A percentile compares a stretch with the other conserved stretches of the same genome.
Evolutionary conservation across 1,140 invertebrate species (phyloP).

Genomic region (Zaprionus camerounensis): DNA sequence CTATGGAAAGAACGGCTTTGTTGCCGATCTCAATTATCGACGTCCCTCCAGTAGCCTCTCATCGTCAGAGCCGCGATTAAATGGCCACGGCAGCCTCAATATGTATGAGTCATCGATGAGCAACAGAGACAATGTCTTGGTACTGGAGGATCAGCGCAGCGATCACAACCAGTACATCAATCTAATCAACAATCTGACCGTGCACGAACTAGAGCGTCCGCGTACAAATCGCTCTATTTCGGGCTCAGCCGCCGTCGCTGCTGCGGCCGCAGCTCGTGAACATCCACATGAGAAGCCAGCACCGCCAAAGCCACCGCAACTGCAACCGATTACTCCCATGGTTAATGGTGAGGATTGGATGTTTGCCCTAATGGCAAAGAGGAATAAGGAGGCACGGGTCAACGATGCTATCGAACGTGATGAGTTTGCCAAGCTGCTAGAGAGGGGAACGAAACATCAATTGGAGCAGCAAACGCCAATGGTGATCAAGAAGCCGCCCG

Average conservation of each 20-base stretch:
- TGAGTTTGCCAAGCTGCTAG: slow-evolving; percentile 31
- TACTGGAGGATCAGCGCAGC: slow-evolving; percentile 38
- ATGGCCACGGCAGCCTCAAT: slow-evolving; percentile 23
- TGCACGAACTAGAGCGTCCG: slow-evolving; percentile 25
- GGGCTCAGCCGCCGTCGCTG: not conserved
- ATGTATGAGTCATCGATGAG: not conserved
- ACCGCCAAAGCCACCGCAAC: not conserved
- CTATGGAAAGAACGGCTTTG: slow-evolving; percentile 53
- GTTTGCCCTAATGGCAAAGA: not conserved
- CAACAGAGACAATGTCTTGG: slow-evolving; percentile 36
- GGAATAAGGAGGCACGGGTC: not conserved
- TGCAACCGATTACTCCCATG: slow-evolving; percentile 13
- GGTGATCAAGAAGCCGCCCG: slow-evolving; percentile 16
- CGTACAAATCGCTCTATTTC: not conserved
- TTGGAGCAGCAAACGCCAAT: not conserved
- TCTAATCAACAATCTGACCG: slow-evolving; percentile 43
- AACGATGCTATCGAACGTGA: not conserved
- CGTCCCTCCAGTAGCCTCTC: slow-evolving; percentile 36
- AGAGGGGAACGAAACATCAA: not conserved
- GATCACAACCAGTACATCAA: slow-evolving; percentile 55
- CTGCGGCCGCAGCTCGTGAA: not conserved
- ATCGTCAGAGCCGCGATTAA: slow-evolving; percentile 35
- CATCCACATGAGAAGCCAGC: not conserved
- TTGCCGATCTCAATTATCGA: slow-evolving; percentile 20
- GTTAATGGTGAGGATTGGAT: slow-evolving; percentile 23